Evolutionary conservation across 2,113 vertebrate genomes (phyloP), one percentile per base, ranked within the genome.

Genomic region (Myrmecophaga tridactyla): DNA sequence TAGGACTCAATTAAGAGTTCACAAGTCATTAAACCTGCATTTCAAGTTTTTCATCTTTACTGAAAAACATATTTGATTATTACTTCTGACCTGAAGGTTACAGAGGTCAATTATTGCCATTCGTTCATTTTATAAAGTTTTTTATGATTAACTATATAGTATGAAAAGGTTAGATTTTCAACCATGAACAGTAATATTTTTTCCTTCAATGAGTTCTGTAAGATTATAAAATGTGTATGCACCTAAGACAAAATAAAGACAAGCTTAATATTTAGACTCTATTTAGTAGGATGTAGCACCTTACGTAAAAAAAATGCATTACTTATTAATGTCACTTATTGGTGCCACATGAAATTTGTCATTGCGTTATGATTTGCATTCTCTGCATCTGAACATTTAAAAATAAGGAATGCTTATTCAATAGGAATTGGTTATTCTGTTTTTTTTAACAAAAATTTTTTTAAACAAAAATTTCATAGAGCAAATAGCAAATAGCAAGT

Each of bases 61-160:
- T 89, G 56, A 82, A 88, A 95, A 73, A 46, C 70, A 43, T 92
- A 80, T 91, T 94, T 76, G 6, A 10, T 95, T 95, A 95, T 95
- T 90, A 92, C n/a, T 72, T 89, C 58, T 94, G 94, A 95, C 88
- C 81, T 69, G 34, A 29, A 39, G 90, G 92, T 93, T 90, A 86
- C 0, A 72, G 29, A 9, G 63, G 46, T 13, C 95, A 84, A 94
- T 94, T 94, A 94, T 75, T 96, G 90, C 82, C 36, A 92, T 46
- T 72, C 18, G 0, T 83, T 75, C 80, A 34, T 78, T 76, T 46
- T 84, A 69, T 78, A 65, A 73, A 90, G 31, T 29, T 88, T 3
- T 2, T 87, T 34, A 3, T 82, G 51, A 81, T 43, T 89, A 83
- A 93, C 63, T 25, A 18, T 29, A 34, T n/a, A 34, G 36, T 43